These are phyloP conservation scores for Hippocampus mohnikei DNA, from an alignment of 2,113 vertebrate genomes.

Conservation along the genomic window DNA sequence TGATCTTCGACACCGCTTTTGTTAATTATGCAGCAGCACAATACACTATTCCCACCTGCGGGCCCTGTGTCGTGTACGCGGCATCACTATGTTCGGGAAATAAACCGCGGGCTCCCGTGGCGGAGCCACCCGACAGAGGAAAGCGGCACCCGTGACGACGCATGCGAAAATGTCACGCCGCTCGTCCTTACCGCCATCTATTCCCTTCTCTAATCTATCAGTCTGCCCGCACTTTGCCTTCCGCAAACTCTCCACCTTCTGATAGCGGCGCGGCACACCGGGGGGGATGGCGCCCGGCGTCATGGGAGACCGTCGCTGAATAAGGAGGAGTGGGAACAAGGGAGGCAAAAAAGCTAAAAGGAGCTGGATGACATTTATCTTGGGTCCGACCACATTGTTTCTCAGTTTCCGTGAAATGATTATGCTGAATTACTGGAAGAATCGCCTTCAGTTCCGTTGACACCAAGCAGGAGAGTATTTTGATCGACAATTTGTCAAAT, in stretches of 20 bases:
- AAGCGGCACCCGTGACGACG: slow-evolving; percentile 49
- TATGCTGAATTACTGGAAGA: background rate
- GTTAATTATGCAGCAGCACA: slow-evolving; percentile 65
- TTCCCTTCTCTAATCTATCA: slow-evolving; percentile 15
- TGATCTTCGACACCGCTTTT: slow-evolving; percentile 29
- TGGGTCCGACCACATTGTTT: background rate
- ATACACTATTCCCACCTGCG: slow-evolving; percentile 43
- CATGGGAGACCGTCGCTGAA: slow-evolving; percentile 20
- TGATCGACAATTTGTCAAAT: too few relatives aligned
- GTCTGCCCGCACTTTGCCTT: slow-evolving; percentile 13
- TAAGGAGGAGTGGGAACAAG: slow-evolving; percentile 10
- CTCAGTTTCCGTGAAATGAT: background rate
- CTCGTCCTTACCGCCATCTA: slow-evolving; percentile 27
- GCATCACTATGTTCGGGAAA: slow-evolving; percentile 48
- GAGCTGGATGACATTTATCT: slow-evolving; percentile 10
- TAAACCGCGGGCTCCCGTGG: slow-evolving; percentile 23
- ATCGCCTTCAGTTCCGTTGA: background rate
- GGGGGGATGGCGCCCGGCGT: background rate
- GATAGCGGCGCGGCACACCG: background rate
- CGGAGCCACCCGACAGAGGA: slow-evolving; percentile 29
- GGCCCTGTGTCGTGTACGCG: slow-evolving; percentile 8
- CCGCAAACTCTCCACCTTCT: slow-evolving; percentile 17
- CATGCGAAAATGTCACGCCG: slow-evolving; percentile 62
- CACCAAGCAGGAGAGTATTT: background rate
- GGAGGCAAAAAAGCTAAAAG: background rate